Evolutionary conservation across 2,888 invertebrate genomes (phyloP).

Genomic region (Timema podura): DNA sequence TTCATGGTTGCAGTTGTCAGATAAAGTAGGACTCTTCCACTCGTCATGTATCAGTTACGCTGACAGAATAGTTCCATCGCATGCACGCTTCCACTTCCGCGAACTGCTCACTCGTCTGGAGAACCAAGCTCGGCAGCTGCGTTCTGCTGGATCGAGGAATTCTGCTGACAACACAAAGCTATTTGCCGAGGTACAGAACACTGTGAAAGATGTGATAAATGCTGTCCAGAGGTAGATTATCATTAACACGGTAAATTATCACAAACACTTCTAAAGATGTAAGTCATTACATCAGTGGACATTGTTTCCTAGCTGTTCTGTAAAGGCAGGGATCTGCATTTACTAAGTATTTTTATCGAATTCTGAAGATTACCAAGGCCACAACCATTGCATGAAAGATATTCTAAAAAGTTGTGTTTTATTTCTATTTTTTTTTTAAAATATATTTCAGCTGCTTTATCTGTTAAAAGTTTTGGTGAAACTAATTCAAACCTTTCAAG

Average conservation of each 20-base stretch:
- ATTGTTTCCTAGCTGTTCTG: not conserved
- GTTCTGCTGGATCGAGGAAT: conserved; percentile 66
- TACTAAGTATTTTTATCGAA: too few species aligned
- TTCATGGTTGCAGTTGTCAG: conserved; percentile 75
- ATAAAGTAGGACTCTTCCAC: conserved; percentile 74
- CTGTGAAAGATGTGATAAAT: conserved; percentile 67
- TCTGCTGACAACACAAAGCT: conserved; percentile 63
- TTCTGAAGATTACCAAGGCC: too few species aligned
- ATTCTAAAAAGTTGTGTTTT: too few species aligned
- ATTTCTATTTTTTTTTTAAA: too few species aligned
- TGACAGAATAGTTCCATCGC: conserved; percentile 74
- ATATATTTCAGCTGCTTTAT: too few species aligned
- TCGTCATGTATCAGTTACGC: conserved; percentile 79
- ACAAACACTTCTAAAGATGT: conserved; percentile 9
- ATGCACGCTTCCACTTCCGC: conserved; percentile 83
- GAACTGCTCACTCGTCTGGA: conserved; percentile 68
- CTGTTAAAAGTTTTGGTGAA: too few species aligned
- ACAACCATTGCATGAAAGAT: too few species aligned
- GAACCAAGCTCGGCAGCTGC: conserved; percentile 61
- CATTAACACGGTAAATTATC: too few species aligned
- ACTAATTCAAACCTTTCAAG: too few species aligned
- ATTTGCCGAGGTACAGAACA: conserved; percentile 68
- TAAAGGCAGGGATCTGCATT: too few species aligned
- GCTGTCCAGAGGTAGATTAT: conserved; percentile 66
- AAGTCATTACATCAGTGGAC: not conserved